These are phyloP conservation scores for Mus musculus DNA, from an alignment of 2,113 vertebrate genomes.

Conservation along the genomic window DNA sequence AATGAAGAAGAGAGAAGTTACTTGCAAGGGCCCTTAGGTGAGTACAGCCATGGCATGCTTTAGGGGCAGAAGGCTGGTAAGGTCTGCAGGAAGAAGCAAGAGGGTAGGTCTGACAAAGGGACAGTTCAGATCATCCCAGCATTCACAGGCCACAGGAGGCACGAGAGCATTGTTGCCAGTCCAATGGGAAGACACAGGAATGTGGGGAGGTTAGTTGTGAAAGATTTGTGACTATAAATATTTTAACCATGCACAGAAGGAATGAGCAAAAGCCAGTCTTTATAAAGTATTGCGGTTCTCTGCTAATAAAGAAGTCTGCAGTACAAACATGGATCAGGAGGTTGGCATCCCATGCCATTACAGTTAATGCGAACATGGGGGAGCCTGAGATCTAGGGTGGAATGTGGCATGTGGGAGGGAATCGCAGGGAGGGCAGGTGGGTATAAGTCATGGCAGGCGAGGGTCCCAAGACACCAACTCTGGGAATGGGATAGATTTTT, in stretches of 20 bases:
- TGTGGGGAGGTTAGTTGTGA: background rate
- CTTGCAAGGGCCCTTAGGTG: background rate
- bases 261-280: constrained; percentile 17
- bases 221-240: constrained; percentile 13
- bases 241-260: background rate
- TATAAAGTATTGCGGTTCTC: background rate
- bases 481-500: background rate
- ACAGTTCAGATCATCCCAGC: background rate
- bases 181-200: background rate
- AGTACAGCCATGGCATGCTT: background rate
- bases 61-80: background rate
- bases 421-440: background rate
- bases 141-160: background rate
- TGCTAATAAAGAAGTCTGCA: background rate
- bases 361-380: background rate
- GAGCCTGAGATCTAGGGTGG: background rate
- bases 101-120: background rate
- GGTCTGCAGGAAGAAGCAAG: background rate
- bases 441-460: background rate
- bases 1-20: background rate
- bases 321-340: background rate
- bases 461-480: background rate
- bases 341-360: background rate
- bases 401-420: background rate
- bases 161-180: background rate